These are phyloP conservation scores for Orthosia gracilis DNA, from an alignment of 2,888 invertebrate genomes.

Conservation along the genomic window DNA sequence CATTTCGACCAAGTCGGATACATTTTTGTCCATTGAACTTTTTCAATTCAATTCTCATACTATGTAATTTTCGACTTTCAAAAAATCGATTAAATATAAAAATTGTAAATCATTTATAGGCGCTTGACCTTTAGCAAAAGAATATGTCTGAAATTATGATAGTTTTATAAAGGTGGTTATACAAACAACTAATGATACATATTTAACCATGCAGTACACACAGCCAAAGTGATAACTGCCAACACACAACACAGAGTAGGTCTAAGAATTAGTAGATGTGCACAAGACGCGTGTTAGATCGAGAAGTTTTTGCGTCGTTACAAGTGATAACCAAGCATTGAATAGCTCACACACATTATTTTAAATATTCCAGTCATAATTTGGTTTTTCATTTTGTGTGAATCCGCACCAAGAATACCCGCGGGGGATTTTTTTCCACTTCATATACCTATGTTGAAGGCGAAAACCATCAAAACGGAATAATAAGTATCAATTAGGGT, in stretches of 20 bases:
- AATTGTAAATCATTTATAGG: background rate
- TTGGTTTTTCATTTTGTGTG: constrained; percentile 15
- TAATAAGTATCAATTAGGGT: background rate
- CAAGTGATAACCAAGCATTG: constrained; percentile 64
- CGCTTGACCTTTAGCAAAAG: background rate
- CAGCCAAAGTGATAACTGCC: constrained; percentile 35
- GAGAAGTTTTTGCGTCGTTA: constrained; percentile 26
- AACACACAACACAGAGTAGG: constrained; percentile 57
- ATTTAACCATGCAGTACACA: constrained; percentile 25
- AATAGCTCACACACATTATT: constrained; percentile 32
- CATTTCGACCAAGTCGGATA: background rate
- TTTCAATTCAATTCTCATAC: background rate
- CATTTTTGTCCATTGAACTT: background rate
- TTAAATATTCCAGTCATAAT: constrained; percentile 39
- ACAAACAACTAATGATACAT: constrained; percentile 15
- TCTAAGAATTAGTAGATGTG: constrained; percentile 56
- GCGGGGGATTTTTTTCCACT: background rate
- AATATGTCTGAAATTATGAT: constrained; percentile 1
- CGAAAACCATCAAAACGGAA: background rate
- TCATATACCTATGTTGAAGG: background rate
- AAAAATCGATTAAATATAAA: background rate
- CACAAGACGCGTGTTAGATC: constrained; percentile 63
- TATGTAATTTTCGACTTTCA: background rate
- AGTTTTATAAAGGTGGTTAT: background rate
- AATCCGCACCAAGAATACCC: constrained; percentile 31